A percentile compares a stretch with the other conserved stretches of the same genome.
phyloP scores from a whole-genome alignment of 2,113 vertebrate genomes.

The Etia nguti region DNA sequence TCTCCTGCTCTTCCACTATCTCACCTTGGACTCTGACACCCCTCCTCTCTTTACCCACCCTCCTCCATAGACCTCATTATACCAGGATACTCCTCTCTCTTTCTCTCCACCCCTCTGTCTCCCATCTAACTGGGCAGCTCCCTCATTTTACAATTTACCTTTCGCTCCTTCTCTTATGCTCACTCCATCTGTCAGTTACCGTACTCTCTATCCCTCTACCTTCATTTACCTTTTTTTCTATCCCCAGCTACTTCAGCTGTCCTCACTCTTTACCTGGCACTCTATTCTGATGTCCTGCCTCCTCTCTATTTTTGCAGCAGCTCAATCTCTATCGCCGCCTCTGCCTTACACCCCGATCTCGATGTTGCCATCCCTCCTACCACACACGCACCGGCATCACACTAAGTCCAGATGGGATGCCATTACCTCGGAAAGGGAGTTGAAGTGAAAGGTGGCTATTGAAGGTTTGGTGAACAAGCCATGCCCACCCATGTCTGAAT shows the following conservation, averaged over 20 bases:
- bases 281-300: constrained; percentile 24
- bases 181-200: constrained; percentile 49
- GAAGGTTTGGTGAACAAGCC: constrained; percentile 45
- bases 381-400: constrained; percentile 31
- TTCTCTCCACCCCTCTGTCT: neutral
- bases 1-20: neutral
- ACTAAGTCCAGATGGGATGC: constrained; percentile 38
- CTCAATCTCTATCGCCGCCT: constrained; percentile 43
- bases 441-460: constrained; percentile 27
- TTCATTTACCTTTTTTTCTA: constrained; percentile 50
- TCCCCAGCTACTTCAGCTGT: constrained; percentile 39
- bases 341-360: constrained; percentile 34
- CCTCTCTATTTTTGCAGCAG: constrained; percentile 37
- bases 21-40: constrained; percentile 48
- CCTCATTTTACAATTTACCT: constrained; percentile 42
- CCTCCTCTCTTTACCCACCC: constrained; percentile 29
- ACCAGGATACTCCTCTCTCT: constrained; percentile 18
- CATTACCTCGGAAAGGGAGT: constrained; percentile 40
- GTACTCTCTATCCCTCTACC: constrained; percentile 31
- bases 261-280: constrained; percentile 39
- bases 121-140: constrained; percentile 12
- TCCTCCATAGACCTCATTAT: constrained; percentile 54
- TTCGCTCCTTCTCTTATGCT: constrained; percentile 23
- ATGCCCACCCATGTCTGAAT: constrained; percentile 67
- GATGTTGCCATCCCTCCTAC: constrained; percentile 52